phyloP scores from a whole-genome alignment of 2,113 vertebrate species.

The Stegostoma tigrinum region DNA sequence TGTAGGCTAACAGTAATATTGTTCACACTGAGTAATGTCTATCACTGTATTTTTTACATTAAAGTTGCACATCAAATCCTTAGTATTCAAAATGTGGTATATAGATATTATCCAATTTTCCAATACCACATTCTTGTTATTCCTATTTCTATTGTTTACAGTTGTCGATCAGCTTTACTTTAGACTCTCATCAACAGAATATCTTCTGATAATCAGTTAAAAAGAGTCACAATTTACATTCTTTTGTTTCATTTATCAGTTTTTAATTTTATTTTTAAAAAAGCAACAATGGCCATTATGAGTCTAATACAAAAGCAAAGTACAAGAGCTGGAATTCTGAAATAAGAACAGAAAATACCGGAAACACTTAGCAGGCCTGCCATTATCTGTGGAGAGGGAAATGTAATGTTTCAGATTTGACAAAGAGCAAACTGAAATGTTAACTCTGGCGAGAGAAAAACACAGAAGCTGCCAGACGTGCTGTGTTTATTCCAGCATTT shows the following conservation, averaged over 20 bases:
- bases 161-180: neutral
- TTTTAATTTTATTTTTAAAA: neutral
- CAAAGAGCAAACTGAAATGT: no score
- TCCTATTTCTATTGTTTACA: neutral
- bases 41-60: neutral
- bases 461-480: neutral
- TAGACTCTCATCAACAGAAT: neutral
- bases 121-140: neutral
- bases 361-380: neutral
- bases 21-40: neutral
- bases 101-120: neutral
- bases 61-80: neutral
- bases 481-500: neutral
- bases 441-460: no score
- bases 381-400: neutral
- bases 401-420: neutral
- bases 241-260: neutral
- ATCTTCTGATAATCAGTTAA: neutral
- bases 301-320: neutral
- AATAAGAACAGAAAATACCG: neutral
- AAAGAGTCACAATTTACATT: neutral
- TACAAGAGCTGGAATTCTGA: neutral
- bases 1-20: neutral
- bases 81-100: neutral
- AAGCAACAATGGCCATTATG: neutral